phyloP scores from a whole-genome alignment of 2,888 invertebrate species.

The Gymnocheta viridis region DNA sequence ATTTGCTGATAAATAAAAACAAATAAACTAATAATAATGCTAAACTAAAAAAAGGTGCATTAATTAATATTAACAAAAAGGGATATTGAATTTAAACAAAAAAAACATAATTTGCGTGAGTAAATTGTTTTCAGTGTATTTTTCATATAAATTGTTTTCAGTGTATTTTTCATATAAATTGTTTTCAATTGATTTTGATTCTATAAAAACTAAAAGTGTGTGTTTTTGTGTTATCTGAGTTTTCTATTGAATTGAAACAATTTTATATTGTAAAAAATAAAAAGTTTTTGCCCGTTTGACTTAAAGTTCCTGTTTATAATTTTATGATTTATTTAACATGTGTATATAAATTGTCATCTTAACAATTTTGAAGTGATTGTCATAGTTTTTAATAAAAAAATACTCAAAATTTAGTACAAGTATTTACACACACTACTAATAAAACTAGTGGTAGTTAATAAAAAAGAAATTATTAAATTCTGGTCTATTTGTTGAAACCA shows the following conservation, averaged over 20 bases:
- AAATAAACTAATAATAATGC: conserved; percentile 48
- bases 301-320: conserved; percentile 40
- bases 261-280: too few species aligned
- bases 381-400: conserved; percentile 49
- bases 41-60: conserved; percentile 57
- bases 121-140: conserved; percentile 41
- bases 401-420: conserved; percentile 45
- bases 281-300: conserved; percentile 51
- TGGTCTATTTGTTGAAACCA: conserved; percentile 2
- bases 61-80: conserved; percentile 42
- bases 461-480: conserved; percentile 14
- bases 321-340: conserved; percentile 73
- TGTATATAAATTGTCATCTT: conserved; percentile 79
- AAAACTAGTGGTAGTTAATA: conserved; percentile 11
- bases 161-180: conserved; percentile 43
- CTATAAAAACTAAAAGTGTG: conserved; percentile 53
- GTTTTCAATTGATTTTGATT: conserved; percentile 37
- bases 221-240: conserved; percentile 71
- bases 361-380: conserved; percentile 43
- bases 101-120: conserved; percentile 61
- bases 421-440: conserved; percentile 78
- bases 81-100: conserved; percentile 22
- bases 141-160: conserved; percentile 40
- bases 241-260: conserved; percentile 28
- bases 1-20: conserved; percentile 58